A percentile compares a stretch with the other conserved stretches of the same genome.
phyloP scores from a whole-genome alignment of 2,888 invertebrate genomes.

The Orthosia gracilis region DNA sequence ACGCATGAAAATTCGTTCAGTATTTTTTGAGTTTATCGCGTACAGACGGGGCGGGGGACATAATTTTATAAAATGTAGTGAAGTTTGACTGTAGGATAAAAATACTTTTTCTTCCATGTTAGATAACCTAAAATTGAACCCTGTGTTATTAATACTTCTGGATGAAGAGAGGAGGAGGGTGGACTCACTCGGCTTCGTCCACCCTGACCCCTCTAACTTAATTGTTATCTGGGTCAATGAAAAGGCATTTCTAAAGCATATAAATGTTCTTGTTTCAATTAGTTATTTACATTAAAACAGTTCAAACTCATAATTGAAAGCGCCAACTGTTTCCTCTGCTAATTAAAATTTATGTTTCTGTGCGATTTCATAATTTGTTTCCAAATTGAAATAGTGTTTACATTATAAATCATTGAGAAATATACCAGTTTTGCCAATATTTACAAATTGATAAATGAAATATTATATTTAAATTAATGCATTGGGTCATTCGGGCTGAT shows the following conservation, averaged over 20 bases:
- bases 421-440: constrained; percentile 21
- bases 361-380: constrained; percentile 41
- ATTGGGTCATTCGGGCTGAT: constrained; percentile 13
- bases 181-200: too few species aligned
- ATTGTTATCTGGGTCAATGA: background rate
- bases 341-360: constrained; percentile 31
- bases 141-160: too few species aligned
- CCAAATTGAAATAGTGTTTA: constrained; percentile 38
- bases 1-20: too few species aligned
- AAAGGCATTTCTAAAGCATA: background rate
- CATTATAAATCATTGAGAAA: constrained; percentile 41
- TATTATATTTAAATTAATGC: constrained; percentile 28
- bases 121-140: too few species aligned
- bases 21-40: too few species aligned
- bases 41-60: too few species aligned
- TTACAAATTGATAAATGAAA: constrained; percentile 35
- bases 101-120: too few species aligned
- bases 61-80: too few species aligned
- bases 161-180: too few species aligned
- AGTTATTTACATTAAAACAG: constrained; percentile 9
- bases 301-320: constrained; percentile 23
- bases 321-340: constrained; percentile 44
- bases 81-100: too few species aligned
- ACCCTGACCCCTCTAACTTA: background rate
- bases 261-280: background rate